phyloP scores from a whole-genome alignment of 2,888 invertebrate genomes.

The Hydrotaea cyrtoneurina region DNA sequence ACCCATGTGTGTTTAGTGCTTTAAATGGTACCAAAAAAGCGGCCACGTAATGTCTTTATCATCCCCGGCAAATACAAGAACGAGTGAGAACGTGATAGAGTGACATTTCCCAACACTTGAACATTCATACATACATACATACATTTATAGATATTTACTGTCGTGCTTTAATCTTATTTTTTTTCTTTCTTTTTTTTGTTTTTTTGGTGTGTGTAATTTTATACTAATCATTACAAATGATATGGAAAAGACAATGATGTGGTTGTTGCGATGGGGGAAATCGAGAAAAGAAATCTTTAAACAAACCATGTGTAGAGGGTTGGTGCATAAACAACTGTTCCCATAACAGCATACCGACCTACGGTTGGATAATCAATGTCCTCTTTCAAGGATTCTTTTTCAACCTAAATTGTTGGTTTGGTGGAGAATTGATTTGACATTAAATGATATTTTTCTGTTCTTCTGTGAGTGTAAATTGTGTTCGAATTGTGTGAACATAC shows the following conservation, averaged over 20 bases:
- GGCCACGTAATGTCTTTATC: too few species aligned
- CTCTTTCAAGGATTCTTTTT: conserved; percentile 72
- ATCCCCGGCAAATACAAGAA: background rate
- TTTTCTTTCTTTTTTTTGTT: background rate
- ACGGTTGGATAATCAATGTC: conserved; percentile 82
- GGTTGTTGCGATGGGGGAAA: conserved; percentile 10
- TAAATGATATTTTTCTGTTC: conserved; percentile 42
- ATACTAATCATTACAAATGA: conserved; percentile 32
- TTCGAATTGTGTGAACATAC: background rate
- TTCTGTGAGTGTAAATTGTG: conserved; percentile 8
- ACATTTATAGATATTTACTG: background rate
- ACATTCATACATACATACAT: too few species aligned
- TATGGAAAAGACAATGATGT: conserved; percentile 10
- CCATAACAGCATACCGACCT: conserved; percentile 84
- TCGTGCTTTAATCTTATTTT: conserved; percentile 21
- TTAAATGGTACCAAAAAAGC: too few species aligned
- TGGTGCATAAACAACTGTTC: conserved; percentile 84
- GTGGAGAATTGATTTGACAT: conserved; percentile 62
- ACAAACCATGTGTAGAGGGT: conserved; percentile 84
- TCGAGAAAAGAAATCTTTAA: conserved; percentile 50
- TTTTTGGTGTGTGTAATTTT: conserved; percentile 17
- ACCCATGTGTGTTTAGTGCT: too few species aligned
- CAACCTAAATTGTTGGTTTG: conserved; percentile 65
- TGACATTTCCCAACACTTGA: too few species aligned
- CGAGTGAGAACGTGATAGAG: background rate